Evolutionary conservation across 2,888 invertebrate species (phyloP).

Genomic region (Ichneumon xanthorius): DNA sequence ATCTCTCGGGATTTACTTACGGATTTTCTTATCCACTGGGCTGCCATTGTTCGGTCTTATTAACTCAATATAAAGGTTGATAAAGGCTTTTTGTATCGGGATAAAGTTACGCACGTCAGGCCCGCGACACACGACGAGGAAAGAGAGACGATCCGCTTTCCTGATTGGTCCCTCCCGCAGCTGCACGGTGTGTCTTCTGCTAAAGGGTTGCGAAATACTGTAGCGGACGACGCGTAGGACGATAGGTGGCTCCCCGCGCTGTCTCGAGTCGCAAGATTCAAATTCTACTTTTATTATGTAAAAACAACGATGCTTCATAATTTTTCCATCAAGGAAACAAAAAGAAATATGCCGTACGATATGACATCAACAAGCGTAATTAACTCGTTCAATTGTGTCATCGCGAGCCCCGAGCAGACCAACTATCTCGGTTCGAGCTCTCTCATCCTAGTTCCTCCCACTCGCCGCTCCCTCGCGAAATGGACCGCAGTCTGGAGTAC

Average conservation of each 20-base stretch:
- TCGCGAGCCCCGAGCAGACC: neutral
- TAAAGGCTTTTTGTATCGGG: constrained; percentile 69
- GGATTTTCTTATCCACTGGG: constrained; percentile 82
- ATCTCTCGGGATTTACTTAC: constrained; percentile 76
- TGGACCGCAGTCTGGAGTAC: constrained; percentile 54
- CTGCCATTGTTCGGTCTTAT: constrained; percentile 80
- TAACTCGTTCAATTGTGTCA: neutral
- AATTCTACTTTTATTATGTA: neutral
- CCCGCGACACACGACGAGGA: constrained; percentile 71
- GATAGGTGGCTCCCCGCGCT: constrained; percentile 67
- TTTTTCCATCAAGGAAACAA: too few species aligned
- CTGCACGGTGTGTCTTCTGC: constrained; percentile 77
- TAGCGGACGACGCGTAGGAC: constrained; percentile 74
- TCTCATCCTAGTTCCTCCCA: neutral
- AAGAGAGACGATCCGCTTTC: constrained; percentile 69
- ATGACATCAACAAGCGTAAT: neutral
- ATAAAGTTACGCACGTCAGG: constrained; percentile 77
- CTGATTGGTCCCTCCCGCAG: constrained; percentile 74
- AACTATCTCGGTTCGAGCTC: constrained; percentile 34
- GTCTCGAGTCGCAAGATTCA: neutral
- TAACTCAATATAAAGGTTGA: constrained; percentile 67
- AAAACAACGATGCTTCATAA: too few species aligned
- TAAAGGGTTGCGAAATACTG: constrained; percentile 69
- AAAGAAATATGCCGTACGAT: too few species aligned
- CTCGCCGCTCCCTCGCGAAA: neutral